Percentiles rank a stretch among this genome's conserved stretches.
phyloP scores from a whole-genome alignment of 2,113 vertebrate genomes.

The Benitochromis conjunctus region DNA sequence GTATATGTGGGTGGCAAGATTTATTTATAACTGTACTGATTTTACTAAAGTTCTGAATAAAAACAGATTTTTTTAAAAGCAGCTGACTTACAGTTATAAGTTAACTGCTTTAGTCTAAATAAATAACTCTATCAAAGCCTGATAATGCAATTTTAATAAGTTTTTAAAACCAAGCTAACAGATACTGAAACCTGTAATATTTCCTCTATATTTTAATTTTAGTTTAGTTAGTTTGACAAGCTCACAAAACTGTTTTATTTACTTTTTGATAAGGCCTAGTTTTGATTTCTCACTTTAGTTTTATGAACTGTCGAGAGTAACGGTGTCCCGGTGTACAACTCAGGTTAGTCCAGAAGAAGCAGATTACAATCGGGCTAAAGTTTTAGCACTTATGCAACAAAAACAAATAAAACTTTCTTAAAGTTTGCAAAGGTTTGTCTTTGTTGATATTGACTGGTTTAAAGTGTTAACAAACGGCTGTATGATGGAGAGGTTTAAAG shows the following conservation, averaged over 20 bases:
- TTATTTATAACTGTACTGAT: too few species aligned
- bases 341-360: not conserved
- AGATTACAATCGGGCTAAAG: not conserved
- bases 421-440: not conserved
- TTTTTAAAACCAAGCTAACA: not conserved
- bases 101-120: not conserved
- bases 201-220: not conserved
- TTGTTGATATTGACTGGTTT: not conserved
- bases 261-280: too few species aligned
- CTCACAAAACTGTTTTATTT: too few species aligned
- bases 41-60: too few species aligned
- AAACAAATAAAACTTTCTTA: not conserved
- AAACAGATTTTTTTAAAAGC: too few species aligned
- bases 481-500: not conserved
- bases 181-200: not conserved
- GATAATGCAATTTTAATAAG: not conserved
- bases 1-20: not conserved
- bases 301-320: not conserved
- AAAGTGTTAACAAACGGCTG: not conserved
- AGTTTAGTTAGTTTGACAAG: too few species aligned
- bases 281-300: not conserved
- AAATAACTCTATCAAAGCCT: not conserved
- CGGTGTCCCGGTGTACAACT: not conserved
- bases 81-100: not conserved
- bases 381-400: not conserved